Conservation (phyloP, 2,888 invertebrate species). For the Synergus japonicus region DNA sequence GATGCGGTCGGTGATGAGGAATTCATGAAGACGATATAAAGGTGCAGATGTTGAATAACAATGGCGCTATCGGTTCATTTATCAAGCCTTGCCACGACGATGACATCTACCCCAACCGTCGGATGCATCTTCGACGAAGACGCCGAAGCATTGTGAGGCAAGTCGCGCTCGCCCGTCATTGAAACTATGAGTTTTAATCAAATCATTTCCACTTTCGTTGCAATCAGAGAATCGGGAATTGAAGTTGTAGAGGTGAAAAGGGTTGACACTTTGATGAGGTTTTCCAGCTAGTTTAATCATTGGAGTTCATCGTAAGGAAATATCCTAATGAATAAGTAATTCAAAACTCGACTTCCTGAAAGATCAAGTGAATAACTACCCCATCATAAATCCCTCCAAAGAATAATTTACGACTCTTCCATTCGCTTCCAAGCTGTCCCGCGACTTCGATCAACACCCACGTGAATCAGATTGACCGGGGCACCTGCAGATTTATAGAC, state of each 20-base stretch:
- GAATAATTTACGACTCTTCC: conserved; percentile 14
- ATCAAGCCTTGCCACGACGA: conserved; percentile 68
- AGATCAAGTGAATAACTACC: not conserved
- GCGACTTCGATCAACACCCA: conserved; percentile 16
- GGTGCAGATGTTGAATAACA: conserved; percentile 70
- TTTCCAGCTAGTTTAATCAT: not conserved
- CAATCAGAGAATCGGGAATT: not conserved
- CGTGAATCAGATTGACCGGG: conserved; percentile 17
- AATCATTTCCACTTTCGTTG: conserved; percentile 66
- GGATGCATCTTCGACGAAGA: conserved; percentile 57
- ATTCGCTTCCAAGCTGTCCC: not conserved
- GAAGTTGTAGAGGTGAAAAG: conserved; percentile 3
- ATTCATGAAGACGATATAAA: conserved; percentile 63
- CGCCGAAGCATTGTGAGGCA: conserved; percentile 63
- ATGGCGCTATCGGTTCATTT: conserved; percentile 76
- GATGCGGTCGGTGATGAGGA: conserved; percentile 36
- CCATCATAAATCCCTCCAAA: conserved; percentile 18
- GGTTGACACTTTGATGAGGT: conserved; percentile 5
- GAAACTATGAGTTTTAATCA: conserved; percentile 74
- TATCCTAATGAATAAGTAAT: not conserved
- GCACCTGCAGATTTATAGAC: conserved; percentile 53
- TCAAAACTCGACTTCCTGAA: conserved; percentile 17
- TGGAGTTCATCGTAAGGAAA: not conserved
- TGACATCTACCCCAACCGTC: conserved; percentile 54
- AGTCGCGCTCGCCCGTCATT: conserved; percentile 67